Evolutionary conservation across 2,888 invertebrate species (phyloP).

Genomic region (Pandemis cinnamomeana): DNA sequence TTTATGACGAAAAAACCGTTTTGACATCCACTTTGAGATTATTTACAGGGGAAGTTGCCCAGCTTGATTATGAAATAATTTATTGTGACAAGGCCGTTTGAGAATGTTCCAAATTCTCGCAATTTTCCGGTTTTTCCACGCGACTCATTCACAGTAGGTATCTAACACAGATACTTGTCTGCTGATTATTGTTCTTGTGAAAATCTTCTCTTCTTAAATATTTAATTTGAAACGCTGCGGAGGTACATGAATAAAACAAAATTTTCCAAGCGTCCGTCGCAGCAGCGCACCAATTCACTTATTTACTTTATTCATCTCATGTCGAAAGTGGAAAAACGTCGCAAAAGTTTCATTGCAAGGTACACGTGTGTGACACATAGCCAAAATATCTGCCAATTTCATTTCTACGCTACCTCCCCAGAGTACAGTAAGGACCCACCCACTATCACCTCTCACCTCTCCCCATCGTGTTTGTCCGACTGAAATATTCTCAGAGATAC

Average conservation of each 20-base stretch:
- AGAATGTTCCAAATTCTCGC: constrained; percentile 22
- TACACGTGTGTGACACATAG: constrained; percentile 77
- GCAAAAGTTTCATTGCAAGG: constrained; percentile 77
- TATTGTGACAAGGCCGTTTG: constrained; percentile 18
- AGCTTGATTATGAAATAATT: constrained; percentile 9
- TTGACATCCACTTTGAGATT: constrained; percentile 28
- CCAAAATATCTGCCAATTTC: constrained; percentile 83
- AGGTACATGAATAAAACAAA: constrained; percentile 10
- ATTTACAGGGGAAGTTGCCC: constrained; percentile 3
- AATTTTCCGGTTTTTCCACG: not conserved
- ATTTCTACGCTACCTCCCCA: constrained; percentile 79
- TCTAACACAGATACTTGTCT: not conserved
- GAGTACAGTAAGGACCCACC: constrained; percentile 78
- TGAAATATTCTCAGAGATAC: constrained; percentile 70
- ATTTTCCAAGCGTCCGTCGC: constrained; percentile 47
- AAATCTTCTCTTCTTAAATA: not conserved
- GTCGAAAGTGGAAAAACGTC: constrained; percentile 76
- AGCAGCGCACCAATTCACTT: constrained; percentile 61
- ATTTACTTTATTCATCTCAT: constrained; percentile 73
- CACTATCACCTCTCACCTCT: constrained; percentile 51
- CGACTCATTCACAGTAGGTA: not conserved
- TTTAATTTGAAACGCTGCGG: not conserved
- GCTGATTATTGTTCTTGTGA: not conserved
- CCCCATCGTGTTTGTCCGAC: constrained; percentile 71
- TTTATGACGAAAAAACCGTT: constrained; percentile 18